Evolutionary conservation across 2,113 vertebrate genomes (phyloP).

Genomic region (Hippolais icterina): DNA sequence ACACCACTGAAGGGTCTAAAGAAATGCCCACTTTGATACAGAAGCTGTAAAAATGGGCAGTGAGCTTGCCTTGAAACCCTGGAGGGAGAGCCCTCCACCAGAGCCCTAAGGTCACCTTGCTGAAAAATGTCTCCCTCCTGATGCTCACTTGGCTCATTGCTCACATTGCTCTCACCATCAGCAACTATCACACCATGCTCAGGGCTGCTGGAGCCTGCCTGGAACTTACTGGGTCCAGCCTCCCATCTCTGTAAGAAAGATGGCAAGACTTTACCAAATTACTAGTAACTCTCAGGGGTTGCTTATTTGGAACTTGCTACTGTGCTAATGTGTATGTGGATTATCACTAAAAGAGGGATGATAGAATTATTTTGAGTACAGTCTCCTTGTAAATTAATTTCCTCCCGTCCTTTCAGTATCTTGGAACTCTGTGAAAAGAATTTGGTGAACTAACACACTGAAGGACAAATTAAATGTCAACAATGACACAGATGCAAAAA

Average conservation of each 20-base stretch:
- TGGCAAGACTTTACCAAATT: neutral
- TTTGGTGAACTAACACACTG: neutral
- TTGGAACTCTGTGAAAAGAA: neutral
- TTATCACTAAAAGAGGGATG: neutral
- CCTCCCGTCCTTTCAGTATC: neutral
- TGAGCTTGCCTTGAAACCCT: neutral
- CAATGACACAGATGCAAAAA: neutral
- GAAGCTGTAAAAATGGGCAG: neutral
- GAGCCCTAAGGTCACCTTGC: neutral
- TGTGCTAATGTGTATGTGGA: neutral
- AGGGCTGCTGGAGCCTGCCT: neutral
- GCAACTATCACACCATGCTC: fast-evolving
- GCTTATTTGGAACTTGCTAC: neutral
- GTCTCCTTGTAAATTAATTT: neutral
- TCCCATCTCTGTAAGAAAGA: neutral
- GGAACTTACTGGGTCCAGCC: neutral
- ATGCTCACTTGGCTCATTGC: fast-evolving
- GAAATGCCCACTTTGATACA: neutral
- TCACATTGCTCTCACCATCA: neutral
- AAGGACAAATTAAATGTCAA: neutral
- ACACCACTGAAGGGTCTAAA: neutral
- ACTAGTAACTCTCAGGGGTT: neutral
- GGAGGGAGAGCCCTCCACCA: neutral
- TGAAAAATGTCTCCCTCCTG: neutral
- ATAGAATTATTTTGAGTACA: neutral